Conservation (phyloP, 2,113 vertebrate species). For the Brienomyrus brachyistius region DNA sequence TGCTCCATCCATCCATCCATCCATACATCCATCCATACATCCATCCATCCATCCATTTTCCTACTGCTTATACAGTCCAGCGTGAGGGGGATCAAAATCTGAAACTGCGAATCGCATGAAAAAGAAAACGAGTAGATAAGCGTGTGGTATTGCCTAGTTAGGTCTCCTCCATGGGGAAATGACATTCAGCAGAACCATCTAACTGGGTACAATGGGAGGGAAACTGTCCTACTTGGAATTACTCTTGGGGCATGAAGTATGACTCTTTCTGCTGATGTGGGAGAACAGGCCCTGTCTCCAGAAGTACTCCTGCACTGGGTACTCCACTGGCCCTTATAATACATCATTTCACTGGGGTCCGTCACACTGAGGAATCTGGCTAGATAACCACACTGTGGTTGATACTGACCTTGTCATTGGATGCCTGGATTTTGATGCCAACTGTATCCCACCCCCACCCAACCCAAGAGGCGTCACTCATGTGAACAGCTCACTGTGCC, state of each 20-base stretch:
- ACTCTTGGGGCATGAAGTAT: neutral
- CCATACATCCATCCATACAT: neutral
- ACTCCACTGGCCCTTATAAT: neutral
- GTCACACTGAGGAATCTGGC: neutral
- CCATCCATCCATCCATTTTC: neutral
- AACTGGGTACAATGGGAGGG: neutral
- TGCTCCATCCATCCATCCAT: neutral
- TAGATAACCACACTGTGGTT: neutral
- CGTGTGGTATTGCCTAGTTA: neutral
- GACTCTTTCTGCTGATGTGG: neutral
- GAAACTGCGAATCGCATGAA: neutral
- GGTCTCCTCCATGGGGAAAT: neutral
- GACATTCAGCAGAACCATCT: neutral
- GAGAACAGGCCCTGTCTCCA: neutral
- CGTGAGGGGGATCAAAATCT: neutral
- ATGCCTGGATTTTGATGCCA: neutral
- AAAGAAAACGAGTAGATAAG: neutral
- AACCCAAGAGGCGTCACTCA: neutral
- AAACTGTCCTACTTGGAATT: constrained; percentile 1
- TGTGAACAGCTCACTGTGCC: neutral
- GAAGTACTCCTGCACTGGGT: neutral
- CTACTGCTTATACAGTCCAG: neutral
- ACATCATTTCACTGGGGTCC: neutral
- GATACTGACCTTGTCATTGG: neutral
- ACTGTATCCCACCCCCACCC: neutral